Conservation (phyloP, 2,113 vertebrate genomes). For the Hydrolagus affinis region DNA sequence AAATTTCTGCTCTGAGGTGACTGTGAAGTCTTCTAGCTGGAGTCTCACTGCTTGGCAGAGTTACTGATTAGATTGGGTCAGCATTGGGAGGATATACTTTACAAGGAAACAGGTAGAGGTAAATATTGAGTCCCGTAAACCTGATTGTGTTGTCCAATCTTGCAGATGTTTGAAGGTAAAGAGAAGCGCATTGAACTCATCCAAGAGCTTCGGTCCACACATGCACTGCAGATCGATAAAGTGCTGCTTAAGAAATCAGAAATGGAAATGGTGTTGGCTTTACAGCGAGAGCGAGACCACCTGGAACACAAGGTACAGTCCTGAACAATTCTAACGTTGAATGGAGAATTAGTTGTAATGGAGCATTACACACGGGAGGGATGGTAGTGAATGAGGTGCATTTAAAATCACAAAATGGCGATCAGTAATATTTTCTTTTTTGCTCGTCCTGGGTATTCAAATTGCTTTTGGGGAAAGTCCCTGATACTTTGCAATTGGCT, state of each 20-base stretch:
- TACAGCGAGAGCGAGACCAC: constrained; percentile 59
- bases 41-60: not conserved
- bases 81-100: not conserved
- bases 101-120: not conserved
- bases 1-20: too few relatives aligned
- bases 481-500: not conserved
- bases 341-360: not conserved
- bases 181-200: constrained; percentile 72
- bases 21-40: not conserved
- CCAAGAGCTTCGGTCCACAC: constrained; percentile 67
- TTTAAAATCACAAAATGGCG: too few relatives aligned
- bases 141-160: constrained; percentile 31
- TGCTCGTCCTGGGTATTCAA: not conserved
- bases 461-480: too few relatives aligned
- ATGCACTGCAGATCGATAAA: constrained; percentile 63
- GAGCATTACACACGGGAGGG: not conserved
- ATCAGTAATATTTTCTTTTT: too few relatives aligned
- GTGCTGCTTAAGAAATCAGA: constrained; percentile 59
- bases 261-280: constrained; percentile 50
- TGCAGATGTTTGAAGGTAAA: constrained; percentile 78
- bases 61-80: not conserved
- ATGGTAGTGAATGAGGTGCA: too few relatives aligned
- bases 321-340: not conserved
- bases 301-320: constrained; percentile 58
- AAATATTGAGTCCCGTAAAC: constrained; percentile 1